Base-by-base conservation (phyloP, 2,113 vertebrate genomes). In the Oncorhynchus mykiss region DNA sequence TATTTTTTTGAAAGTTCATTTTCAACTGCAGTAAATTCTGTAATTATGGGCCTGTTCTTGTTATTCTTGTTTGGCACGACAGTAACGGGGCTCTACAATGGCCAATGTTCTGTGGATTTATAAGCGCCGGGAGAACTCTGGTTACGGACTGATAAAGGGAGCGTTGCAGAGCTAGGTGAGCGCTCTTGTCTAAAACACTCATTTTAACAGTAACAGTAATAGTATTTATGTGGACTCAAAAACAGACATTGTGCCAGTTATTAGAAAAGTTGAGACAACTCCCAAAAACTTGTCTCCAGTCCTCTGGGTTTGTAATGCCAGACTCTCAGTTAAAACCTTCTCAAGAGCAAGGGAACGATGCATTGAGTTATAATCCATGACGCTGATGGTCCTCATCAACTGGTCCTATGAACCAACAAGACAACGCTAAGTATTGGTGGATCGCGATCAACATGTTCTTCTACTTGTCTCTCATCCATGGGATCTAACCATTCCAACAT, bases 61-160 rank as follows among this genome's bases (percentile, higher is more conserved):
- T 89, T 90, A 84, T 87, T 91, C 84, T 84, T 88, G 85, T 90
- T 88, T 83, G 84, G 80, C 78, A 83, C 83, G 87, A 62, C n/a
- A 24, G 67, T 45, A 51, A 88, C 65, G 72, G 85, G 86, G 86
- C 59, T 86, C 20, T 86, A 86, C 88, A 90, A 88, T 86, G 88
- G 87, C 85, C 86, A 85, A 82, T 87, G 89, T 89, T 88, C 83
- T 69, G 34, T 80, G 83, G 78, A 88, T 91, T 91, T 90, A 89
- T 82, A 79, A 87, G 88, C 85, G 77, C 77, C 78, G 83, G 73
- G 79, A 88, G 84, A 89, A 89, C 86, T 82, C 90, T 92, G 92
- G 79, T 88, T 70, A 85, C 82, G 80, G 82, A 87, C 89, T 91
- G 90, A 92, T 92, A 93, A 92, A 91, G 88, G 82, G 82, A 81